Base-by-base conservation (phyloP, 2,113 vertebrate species). In the Montifringilla adamsi region DNA sequence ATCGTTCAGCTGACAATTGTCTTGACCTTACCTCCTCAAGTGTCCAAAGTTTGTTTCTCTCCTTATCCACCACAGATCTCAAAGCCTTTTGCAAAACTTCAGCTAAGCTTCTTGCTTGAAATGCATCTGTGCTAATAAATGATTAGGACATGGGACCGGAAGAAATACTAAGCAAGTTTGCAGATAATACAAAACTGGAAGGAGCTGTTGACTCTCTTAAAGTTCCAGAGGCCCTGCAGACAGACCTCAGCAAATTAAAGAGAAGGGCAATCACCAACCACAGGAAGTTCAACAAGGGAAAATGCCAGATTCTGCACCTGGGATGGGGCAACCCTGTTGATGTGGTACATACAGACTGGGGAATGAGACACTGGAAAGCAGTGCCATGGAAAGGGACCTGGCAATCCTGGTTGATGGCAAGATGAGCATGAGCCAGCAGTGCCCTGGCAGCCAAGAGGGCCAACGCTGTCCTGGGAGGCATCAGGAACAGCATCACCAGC, bases 401-500 rank as follows among this genome's bases (percentile, higher is more conserved):
- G 27, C 1, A 8, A 7, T 46, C 16, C 43, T 31, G 41, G 11
- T 13, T 1, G 1, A 6, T n/a, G 20, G 16, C 13, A 49, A 13
- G 7, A 2, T 43, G 62, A 50, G 35, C 3, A 6, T 26, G 26
- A 67, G 20, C 1, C 72, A 59, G 52, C 52, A 67, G 35, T 58
- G 60, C 35, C 70, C 43, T 58, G 52, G 7, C 3, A 67, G 35
- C 30, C 70, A 67, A 8, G 62, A 43, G 26, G 9, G 43, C 24
- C 43, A 85, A 0, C 3, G 1, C 0, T 49, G 35, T 41, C 50
- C 41, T 66, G 44, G 11, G 21, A 6, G 0, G 1, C 16, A 59
- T 43, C 62, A 67, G 52, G 62, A 1, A 50, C 52, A 59, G 44
- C 35, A 67, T 35, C 0, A 0, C 18, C 62, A 67, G 19, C 26